Conservation (phyloP, 2,888 invertebrate genomes). For the Diadromus collaris region DNA sequence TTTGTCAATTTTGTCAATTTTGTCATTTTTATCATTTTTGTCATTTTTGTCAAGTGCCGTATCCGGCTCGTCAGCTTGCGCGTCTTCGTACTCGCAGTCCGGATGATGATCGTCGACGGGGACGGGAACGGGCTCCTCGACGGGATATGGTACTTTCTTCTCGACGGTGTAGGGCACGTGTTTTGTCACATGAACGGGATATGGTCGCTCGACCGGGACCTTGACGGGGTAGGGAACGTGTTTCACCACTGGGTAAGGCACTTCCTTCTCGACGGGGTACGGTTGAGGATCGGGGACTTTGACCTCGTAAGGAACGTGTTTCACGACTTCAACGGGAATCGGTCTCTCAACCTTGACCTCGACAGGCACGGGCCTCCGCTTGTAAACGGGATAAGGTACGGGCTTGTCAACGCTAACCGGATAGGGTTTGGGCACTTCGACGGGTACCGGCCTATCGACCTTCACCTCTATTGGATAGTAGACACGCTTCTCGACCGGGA, state of each 20-base stretch:
- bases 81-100: slow-evolving; percentile 38
- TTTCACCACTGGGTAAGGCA: slow-evolving; percentile 71
- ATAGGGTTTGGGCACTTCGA: slow-evolving; percentile 87
- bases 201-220: slow-evolving; percentile 82
- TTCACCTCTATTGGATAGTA: slow-evolving; percentile 86
- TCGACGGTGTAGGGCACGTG: slow-evolving; percentile 69
- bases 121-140: slow-evolving; percentile 85
- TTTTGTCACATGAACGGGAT: slow-evolving; percentile 75
- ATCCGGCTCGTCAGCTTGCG: slow-evolving; percentile 52
- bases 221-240: slow-evolving; percentile 86
- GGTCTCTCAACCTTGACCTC: slow-evolving; percentile 86
- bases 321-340: slow-evolving; percentile 86
- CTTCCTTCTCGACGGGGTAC: slow-evolving; percentile 81
- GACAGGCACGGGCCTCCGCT: slow-evolving; percentile 84
- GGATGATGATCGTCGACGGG: slow-evolving; percentile 78
- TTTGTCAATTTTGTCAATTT: too few species aligned
- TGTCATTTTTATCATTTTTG: too few species aligned
- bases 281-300: slow-evolving; percentile 86
- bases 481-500: slow-evolving; percentile 87
- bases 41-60: slow-evolving; percentile 15
- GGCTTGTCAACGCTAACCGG: slow-evolving; percentile 88
- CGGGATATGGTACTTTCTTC: slow-evolving; percentile 84
- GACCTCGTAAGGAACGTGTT: slow-evolving; percentile 84
- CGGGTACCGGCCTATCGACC: slow-evolving; percentile 82
- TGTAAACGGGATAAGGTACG: slow-evolving; percentile 85